These are phyloP conservation scores for Gorsachius magnificus DNA, from an alignment of 2,797 vertebrate species.

Conservation along the genomic window DNA sequence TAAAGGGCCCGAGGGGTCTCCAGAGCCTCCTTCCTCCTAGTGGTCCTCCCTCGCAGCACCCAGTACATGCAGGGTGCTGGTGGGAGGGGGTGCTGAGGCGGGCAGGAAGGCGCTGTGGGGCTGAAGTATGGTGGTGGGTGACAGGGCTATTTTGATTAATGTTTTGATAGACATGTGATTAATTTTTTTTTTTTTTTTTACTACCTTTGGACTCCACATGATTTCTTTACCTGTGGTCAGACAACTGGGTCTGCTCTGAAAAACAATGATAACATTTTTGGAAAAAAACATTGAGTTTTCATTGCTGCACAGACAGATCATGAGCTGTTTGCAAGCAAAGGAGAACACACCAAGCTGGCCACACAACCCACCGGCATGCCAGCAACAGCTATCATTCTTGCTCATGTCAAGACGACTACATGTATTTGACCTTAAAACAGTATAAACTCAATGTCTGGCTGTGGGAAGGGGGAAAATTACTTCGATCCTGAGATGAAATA, in stretches of 20 bases:
- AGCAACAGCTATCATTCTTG: background rate
- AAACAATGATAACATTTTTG: background rate
- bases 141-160: background rate
- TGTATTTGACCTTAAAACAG: slow-evolving; percentile 15
- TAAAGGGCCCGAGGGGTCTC: background rate
- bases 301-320: background rate
- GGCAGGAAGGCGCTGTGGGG: background rate
- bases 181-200: background rate
- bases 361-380: fast-evolving
- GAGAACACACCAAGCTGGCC: background rate
- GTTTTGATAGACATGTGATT: background rate
- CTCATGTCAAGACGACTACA: background rate
- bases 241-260: background rate
- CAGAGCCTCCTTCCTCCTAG: background rate
- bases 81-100: background rate
- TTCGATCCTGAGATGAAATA: background rate
- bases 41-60: background rate
- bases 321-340: background rate
- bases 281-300: background rate
- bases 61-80: background rate
- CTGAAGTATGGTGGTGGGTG: background rate
- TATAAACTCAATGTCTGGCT: background rate
- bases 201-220: background rate
- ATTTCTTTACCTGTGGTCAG: background rate
- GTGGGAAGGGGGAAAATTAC: background rate